These are phyloP conservation scores for Trachelus iudaicus DNA, from an alignment of 2,888 invertebrate genomes.

Conservation along the genomic window DNA sequence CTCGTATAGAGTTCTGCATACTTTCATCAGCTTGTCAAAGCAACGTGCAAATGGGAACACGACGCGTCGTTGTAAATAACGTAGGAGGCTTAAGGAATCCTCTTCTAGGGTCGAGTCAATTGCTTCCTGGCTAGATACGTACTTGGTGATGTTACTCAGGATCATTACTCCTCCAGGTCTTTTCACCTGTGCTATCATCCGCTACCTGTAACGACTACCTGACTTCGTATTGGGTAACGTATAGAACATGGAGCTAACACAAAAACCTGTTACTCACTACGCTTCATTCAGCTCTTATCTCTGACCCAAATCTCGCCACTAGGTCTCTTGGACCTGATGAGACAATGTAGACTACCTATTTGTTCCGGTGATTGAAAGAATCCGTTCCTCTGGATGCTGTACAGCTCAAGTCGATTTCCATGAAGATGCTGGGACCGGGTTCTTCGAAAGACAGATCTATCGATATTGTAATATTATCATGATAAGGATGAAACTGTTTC, in stretches of 20 bases:
- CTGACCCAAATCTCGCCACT: not conserved
- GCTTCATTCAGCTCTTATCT: not conserved
- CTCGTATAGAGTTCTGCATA: not conserved
- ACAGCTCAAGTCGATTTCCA: not conserved
- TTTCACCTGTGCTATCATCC: not conserved
- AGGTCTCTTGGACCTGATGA: not conserved
- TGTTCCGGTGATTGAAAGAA: not conserved
- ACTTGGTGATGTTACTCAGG: not conserved
- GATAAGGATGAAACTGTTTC: not conserved
- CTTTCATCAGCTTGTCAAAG: not conserved
- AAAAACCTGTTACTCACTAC: not conserved
- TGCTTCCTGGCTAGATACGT: not conserved
- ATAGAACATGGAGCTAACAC: not conserved
- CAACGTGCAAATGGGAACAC: not conserved
- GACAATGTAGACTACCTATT: not conserved
- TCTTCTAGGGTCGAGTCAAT: not conserved
- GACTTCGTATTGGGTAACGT: not conserved
- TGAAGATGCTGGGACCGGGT: not conserved
- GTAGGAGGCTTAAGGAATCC: not conserved
- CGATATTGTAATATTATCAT: not conserved
- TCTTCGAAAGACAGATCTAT: not conserved
- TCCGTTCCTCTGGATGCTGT: not conserved
- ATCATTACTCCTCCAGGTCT: not conserved
- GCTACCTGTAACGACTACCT: not conserved
- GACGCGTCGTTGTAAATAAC: not conserved